A percentile compares a stretch with the other conserved stretches of the same genome.
These are phyloP conservation scores for Stercorarius parasiticus DNA, from an alignment of 2,113 vertebrate species.

Conservation along the genomic window DNA sequence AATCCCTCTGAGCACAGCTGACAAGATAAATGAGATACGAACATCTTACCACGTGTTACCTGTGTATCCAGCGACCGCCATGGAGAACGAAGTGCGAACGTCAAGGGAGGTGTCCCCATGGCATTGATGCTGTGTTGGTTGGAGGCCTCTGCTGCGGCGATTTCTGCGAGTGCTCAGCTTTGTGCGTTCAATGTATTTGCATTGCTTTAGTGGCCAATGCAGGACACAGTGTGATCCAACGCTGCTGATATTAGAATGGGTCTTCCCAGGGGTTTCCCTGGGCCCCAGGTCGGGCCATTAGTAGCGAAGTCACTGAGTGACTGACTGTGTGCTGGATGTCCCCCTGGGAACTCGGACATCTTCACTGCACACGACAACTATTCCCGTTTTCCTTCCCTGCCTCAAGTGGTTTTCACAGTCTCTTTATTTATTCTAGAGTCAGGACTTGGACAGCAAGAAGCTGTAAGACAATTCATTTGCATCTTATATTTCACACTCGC, in stretches of 20 bases:
- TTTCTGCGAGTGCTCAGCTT: not conserved
- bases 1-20: not conserved
- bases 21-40: not conserved
- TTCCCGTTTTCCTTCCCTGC: not conserved
- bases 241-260: not conserved
- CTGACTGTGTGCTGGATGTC: not conserved
- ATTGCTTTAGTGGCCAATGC: not conserved
- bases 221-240: not conserved
- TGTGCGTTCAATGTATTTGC: rapidly evolving
- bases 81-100: rapidly evolving
- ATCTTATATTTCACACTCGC: not conserved
- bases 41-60: rapidly evolving
- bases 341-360: not conserved
- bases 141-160: not conserved
- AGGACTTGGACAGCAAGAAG: not conserved
- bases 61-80: not conserved
- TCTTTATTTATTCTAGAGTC: not conserved
- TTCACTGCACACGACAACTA: not conserved
- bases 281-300: not conserved
- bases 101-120: not conserved
- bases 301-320: not conserved
- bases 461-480: not conserved
- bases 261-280: not conserved
- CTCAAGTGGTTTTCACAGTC: not conserved
- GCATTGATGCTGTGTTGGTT: rapidly evolving